phyloP scores from a whole-genome alignment of 1,140 invertebrate species.

The Epicauta chinensis region DNA sequence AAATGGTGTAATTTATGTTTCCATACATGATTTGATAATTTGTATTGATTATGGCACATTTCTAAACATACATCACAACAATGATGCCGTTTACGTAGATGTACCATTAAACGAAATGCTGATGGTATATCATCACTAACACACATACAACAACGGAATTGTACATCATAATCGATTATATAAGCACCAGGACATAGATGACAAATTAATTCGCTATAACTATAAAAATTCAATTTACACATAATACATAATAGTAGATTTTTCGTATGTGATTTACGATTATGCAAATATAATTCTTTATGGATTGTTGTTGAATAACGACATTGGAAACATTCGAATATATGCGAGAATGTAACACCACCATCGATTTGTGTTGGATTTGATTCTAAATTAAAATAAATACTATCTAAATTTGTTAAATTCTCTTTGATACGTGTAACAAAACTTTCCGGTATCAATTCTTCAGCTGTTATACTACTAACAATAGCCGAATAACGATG shows the following conservation, averaged over 20 bases:
- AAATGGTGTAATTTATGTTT: constrained; percentile 81
- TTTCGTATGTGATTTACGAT: constrained; percentile 77
- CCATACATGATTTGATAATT: constrained; percentile 78
- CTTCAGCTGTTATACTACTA: constrained; percentile 65
- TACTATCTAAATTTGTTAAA: constrained; percentile 52
- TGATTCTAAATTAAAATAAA: constrained; percentile 63
- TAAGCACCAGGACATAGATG: constrained; percentile 75
- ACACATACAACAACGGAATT: constrained; percentile 70
- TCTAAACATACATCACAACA: constrained; percentile 81
- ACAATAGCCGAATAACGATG: constrained; percentile 68
- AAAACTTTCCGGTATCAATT: constrained; percentile 65
- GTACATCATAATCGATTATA: constrained; percentile 56
- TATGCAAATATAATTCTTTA: constrained; percentile 78
- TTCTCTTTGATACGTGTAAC: constrained; percentile 57
- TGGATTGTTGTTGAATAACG: constrained; percentile 65
- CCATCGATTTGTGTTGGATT: constrained; percentile 40
- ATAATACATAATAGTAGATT: constrained; percentile 72
- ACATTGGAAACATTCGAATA: constrained; percentile 80
- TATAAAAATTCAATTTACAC: constrained; percentile 80
- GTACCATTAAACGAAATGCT: constrained; percentile 77
- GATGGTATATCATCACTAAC: constrained; percentile 66
- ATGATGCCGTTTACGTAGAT: constrained; percentile 72
- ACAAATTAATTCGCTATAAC: constrained; percentile 76
- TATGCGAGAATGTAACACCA: constrained; percentile 50
- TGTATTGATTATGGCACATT: constrained; percentile 66